Evolutionary conservation across 2,888 invertebrate genomes (phyloP).

Genomic region (Oxyscelio sp.): DNA sequence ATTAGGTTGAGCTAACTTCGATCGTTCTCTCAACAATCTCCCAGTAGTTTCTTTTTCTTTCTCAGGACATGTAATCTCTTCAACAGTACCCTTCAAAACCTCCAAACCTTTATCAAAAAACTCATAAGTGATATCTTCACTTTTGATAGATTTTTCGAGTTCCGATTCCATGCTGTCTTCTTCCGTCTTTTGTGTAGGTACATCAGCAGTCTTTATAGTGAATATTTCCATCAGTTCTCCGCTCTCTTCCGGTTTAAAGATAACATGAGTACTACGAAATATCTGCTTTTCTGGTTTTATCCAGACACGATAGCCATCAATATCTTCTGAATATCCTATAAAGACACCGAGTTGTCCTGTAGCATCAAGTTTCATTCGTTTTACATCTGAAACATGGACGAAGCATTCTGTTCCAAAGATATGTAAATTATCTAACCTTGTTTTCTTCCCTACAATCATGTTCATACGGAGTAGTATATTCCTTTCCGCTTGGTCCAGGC

Average conservation of each 20-base stretch:
- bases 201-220: no score
- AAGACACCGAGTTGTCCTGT: slow-evolving; percentile 44
- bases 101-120: no score
- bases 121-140: no score
- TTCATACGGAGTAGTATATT: slow-evolving; percentile 66
- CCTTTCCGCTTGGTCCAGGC: slow-evolving; percentile 37
- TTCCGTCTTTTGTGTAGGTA: no score
- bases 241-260: background rate
- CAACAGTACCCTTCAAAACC: no score
- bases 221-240: no score
- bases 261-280: slow-evolving; percentile 16
- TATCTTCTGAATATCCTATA: slow-evolving; percentile 33
- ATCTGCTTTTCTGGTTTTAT: slow-evolving; percentile 32
- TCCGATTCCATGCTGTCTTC: no score
- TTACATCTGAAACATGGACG: slow-evolving; percentile 27
- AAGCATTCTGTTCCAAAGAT: slow-evolving; percentile 48
- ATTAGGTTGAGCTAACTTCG: slow-evolving; percentile 4
- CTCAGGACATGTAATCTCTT: no score
- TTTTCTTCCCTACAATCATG: slow-evolving; percentile 15
- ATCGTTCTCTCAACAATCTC: no score
- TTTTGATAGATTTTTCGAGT: no score
- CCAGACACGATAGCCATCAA: slow-evolving; percentile 45
- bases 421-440: no score
- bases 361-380: slow-evolving; percentile 44
- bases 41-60: no score